Evolutionary conservation across 2,888 invertebrate species (phyloP).

Genomic region (Micoletzkya japonica): DNA sequence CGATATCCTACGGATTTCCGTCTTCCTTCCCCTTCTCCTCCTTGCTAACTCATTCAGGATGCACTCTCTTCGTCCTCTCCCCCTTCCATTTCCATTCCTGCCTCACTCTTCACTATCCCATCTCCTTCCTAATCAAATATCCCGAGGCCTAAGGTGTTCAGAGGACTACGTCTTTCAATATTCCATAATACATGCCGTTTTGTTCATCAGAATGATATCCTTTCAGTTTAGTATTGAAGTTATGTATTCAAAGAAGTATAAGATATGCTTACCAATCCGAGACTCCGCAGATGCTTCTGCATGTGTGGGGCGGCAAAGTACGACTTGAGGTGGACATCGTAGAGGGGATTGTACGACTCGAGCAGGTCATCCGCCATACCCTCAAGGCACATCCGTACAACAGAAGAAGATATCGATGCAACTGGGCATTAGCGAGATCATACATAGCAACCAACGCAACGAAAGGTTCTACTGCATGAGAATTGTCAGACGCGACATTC

Average conservation of each 20-base stretch:
- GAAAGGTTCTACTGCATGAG: too few species aligned
- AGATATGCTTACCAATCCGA: conserved; percentile 51
- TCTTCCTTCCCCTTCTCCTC: conserved; percentile 8
- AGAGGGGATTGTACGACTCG: conserved; percentile 62
- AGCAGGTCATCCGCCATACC: conserved; percentile 53
- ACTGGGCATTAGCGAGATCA: too few species aligned
- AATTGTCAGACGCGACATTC: too few species aligned
- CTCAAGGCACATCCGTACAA: not conserved
- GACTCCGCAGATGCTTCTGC: conserved; percentile 59
- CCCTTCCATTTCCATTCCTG: conserved; percentile 5
- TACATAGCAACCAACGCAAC: too few species aligned
- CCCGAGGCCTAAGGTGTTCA: too few species aligned
- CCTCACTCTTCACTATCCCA: not conserved
- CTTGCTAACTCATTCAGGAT: not conserved
- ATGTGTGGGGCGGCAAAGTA: conserved; percentile 62
- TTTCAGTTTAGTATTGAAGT: not conserved
- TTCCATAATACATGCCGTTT: too few species aligned
- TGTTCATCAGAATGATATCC: too few species aligned
- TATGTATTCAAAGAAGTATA: not conserved
- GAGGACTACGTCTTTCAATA: too few species aligned
- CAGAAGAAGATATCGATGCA: not conserved
- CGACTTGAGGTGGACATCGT: conserved; percentile 62
- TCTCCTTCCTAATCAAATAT: not conserved
- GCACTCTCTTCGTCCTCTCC: not conserved
- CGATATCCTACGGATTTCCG: not conserved